A percentile compares a stretch with the other conserved stretches of the same genome.
phyloP scores from a whole-genome alignment of 2,113 vertebrate species.

The Speoplatyrhinus poulsoni region DNA sequence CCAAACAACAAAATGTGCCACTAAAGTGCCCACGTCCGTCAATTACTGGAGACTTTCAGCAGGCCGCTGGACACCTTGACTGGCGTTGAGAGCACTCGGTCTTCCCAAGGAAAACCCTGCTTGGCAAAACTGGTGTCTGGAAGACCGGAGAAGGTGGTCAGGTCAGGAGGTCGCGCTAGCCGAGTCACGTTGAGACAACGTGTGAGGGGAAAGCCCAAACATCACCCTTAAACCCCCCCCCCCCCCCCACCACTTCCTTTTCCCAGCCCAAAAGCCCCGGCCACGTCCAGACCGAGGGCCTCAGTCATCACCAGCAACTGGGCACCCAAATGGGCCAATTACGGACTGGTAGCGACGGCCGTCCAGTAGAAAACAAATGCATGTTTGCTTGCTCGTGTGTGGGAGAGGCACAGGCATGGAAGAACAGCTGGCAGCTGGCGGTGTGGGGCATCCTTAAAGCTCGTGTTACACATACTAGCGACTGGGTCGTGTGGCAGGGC shows the following conservation, averaged over 20 bases:
- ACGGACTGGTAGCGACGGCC: constrained; percentile 58
- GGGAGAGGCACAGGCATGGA: constrained; percentile 41
- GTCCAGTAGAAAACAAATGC: constrained; percentile 73
- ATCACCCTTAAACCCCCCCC: constrained; percentile 65
- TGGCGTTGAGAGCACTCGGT: constrained; percentile 21
- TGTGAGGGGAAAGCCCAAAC: constrained; percentile 65
- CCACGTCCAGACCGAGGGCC: constrained; percentile 52
- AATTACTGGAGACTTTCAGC: no score
- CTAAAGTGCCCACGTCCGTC: no score
- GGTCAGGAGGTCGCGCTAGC: constrained; percentile 52
- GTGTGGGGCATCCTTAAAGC: constrained; percentile 62
- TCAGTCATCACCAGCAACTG: constrained; percentile 63
- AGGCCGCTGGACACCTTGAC: neutral
- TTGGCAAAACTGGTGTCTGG: constrained; percentile 38
- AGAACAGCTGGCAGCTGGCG: constrained; percentile 66
- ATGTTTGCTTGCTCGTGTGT: constrained; percentile 52
- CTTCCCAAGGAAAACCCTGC: constrained; percentile 21
- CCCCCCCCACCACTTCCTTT: constrained; percentile 31
- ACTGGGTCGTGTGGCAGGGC: constrained; percentile 13
- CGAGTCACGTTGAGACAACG: constrained; percentile 73
- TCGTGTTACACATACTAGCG: constrained; percentile 61
- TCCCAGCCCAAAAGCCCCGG: constrained; percentile 49
- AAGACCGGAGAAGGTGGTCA: constrained; percentile 33
- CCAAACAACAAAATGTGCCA: no score
- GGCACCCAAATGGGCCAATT: constrained; percentile 69